phyloP scores from a whole-genome alignment of 2,113 vertebrate genomes.

The Raja brachyura region DNA sequence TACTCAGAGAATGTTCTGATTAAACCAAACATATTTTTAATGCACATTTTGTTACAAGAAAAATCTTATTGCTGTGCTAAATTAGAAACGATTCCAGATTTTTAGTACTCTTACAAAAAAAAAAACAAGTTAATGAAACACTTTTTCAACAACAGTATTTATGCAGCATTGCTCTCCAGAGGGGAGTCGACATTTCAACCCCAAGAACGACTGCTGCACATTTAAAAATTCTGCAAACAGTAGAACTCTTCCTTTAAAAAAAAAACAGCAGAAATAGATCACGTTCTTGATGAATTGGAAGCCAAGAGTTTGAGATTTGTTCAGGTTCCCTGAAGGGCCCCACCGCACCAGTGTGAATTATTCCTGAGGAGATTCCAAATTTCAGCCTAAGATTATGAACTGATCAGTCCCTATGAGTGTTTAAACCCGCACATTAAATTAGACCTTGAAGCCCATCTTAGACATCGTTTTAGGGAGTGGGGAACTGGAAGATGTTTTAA shows the following conservation, averaged over 20 bases:
- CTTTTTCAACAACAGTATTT: neutral
- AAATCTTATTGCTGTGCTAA: neutral
- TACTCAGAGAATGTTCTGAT: neutral
- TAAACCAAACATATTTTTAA: slow-evolving; percentile 36
- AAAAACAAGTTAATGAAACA: slow-evolving; percentile 33
- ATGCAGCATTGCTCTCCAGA: neutral
- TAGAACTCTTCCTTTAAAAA: neutral
- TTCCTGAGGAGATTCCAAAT: neutral
- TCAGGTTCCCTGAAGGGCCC: neutral
- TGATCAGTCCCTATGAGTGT: neutral
- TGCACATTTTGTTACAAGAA: slow-evolving; percentile 35
- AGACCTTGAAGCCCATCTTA: neutral
- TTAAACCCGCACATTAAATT: neutral
- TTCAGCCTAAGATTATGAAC: neutral
- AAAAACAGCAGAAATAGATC: neutral
- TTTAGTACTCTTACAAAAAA: slow-evolving; percentile 26
- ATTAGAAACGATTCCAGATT: neutral
- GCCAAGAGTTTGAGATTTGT: neutral
- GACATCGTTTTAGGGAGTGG: neutral
- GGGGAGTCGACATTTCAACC: neutral
- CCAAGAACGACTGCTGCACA: neutral
- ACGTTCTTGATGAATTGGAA: neutral
- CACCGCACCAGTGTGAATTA: neutral
- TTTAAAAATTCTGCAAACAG: slow-evolving; percentile 23
- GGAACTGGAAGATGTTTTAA: no score